A percentile compares a stretch with the other conserved stretches of the same genome.
Conservation (phyloP, 37 sponge, comb jelly and placozoan genomes). For the Sycon ciliatum region DNA sequence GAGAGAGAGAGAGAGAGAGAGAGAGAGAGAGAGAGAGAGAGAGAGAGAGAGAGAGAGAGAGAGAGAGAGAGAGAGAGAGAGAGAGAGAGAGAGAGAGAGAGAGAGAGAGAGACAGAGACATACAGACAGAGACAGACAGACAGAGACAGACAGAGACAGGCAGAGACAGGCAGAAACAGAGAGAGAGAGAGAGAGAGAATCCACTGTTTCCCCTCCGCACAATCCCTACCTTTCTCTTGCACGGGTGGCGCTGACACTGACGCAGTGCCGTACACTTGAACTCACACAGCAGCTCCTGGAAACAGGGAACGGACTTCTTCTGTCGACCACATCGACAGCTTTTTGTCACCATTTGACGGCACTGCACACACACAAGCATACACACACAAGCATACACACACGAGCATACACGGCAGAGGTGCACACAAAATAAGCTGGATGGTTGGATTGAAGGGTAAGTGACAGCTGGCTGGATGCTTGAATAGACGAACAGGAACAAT, state of each 20-base stretch:
- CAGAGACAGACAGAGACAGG: too few relatives aligned
- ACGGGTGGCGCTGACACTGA: constrained; percentile 81
- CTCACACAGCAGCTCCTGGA: constrained; percentile 67
- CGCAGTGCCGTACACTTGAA: constrained; percentile 49
- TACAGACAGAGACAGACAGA: too few relatives aligned
- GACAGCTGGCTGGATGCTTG: too few relatives aligned
- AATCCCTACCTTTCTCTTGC: constrained; percentile 72
- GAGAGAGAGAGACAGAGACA: too few relatives aligned
- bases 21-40: constrained; percentile 14
- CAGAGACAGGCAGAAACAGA: too few relatives aligned
- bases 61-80: neutral
- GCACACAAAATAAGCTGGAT: too few relatives aligned
- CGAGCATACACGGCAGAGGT: too few relatives aligned
- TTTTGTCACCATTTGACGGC: constrained; percentile 51
- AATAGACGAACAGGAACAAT: too few relatives aligned
- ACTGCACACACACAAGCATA: constrained; percentile 20
- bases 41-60: constrained; percentile 5
- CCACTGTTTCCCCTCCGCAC: too few relatives aligned
- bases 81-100: neutral
- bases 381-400: too few relatives aligned
- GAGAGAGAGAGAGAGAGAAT: too few relatives aligned
- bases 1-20: neutral
- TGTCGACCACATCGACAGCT: constrained; percentile 67
- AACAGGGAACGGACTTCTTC: constrained; percentile 53
- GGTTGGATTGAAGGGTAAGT: too few relatives aligned